These are phyloP conservation scores for Luperina testacea DNA, from an alignment of 2,888 invertebrate genomes.

Conservation along the genomic window DNA sequence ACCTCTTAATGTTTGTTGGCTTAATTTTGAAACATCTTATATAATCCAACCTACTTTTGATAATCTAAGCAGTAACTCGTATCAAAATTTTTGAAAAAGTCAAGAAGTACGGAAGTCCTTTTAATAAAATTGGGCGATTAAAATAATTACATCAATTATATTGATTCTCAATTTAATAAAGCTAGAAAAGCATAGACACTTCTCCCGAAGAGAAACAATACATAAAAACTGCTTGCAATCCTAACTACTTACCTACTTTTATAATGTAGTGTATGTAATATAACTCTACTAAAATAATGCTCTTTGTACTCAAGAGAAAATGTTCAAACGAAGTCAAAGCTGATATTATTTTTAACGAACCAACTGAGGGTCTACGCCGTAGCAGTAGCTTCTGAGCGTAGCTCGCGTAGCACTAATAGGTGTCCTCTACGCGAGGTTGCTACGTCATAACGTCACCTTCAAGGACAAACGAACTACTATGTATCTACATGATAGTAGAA, in stretches of 20 bases:
- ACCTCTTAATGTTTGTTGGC: too few relatives aligned
- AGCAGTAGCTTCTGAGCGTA: conserved; percentile 9
- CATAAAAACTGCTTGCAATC: background rate
- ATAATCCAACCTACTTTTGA: background rate
- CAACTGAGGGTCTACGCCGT: conserved; percentile 38
- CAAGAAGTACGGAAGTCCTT: background rate
- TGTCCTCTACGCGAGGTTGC: conserved; percentile 13
- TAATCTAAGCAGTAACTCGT: background rate
- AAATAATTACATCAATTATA: background rate
- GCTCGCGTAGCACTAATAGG: conserved; percentile 27
- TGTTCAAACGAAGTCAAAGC: background rate
- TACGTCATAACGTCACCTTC: conserved; percentile 5
- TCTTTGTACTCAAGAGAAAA: background rate
- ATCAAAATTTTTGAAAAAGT: background rate
- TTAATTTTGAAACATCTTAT: background rate
- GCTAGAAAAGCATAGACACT: background rate
- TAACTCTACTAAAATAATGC: background rate
- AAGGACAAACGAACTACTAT: background rate
- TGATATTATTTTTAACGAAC: conserved; percentile 6
- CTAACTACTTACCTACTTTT: background rate
- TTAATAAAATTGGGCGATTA: too few relatives aligned
- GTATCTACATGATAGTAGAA: too few relatives aligned
- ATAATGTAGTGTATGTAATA: background rate
- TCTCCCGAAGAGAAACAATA: background rate
- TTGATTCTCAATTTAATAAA: background rate